phyloP scores from a whole-genome alignment of 2,113 vertebrate genomes.

The Triplophysa rosa region DNA sequence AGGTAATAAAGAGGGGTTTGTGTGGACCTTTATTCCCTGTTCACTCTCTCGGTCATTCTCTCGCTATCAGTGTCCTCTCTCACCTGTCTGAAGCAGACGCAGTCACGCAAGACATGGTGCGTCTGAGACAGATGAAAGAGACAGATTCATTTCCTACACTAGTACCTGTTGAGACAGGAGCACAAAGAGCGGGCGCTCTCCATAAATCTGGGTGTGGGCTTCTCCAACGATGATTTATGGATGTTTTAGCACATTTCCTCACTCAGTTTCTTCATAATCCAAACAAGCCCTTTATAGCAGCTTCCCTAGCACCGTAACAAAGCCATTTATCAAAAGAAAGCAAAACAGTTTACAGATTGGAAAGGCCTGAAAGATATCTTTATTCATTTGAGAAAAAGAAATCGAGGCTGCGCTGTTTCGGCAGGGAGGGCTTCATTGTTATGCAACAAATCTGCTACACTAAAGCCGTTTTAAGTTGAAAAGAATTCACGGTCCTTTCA shows the following conservation, averaged over 20 bases:
- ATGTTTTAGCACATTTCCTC: slow-evolving; percentile 63
- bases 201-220: slow-evolving; percentile 70
- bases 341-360: not conserved
- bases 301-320: slow-evolving; percentile 11
- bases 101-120: slow-evolving; percentile 50
- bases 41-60: slow-evolving; percentile 24
- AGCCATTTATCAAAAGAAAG: slow-evolving; percentile 23
- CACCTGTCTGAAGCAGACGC: slow-evolving; percentile 52
- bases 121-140: slow-evolving; percentile 34
- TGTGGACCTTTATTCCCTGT: slow-evolving; percentile 14
- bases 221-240: slow-evolving; percentile 64
- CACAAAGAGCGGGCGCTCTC: slow-evolving; percentile 30
- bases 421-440: not conserved
- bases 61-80: not conserved
- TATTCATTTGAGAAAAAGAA: not conserved
- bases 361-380: slow-evolving; percentile 1
- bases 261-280: slow-evolving; percentile 51
- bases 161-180: slow-evolving; percentile 37
- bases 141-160: slow-evolving; percentile 42
- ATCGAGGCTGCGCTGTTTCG: not conserved
- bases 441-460: not conserved
- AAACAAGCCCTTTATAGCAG: slow-evolving; percentile 28
- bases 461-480: slow-evolving; percentile 29
- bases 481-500: slow-evolving; percentile 57
- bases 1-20: slow-evolving; percentile 51